Base-by-base conservation (phyloP, 2,113 vertebrate species). In the Panthera leo region DNA sequence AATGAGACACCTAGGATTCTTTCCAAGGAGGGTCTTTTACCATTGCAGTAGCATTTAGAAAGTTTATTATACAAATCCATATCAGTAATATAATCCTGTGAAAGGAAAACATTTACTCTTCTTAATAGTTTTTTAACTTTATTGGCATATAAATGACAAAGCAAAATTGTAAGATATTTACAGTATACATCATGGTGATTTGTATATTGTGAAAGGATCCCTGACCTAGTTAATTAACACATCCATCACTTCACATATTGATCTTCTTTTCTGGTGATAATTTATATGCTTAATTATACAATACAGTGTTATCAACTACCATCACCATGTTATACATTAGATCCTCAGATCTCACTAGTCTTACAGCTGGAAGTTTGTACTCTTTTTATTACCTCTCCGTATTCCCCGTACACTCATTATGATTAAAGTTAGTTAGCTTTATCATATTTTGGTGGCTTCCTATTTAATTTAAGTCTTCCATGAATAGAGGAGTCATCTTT, bases 91-190 rank as follows among this genome's bases (percentile, higher is more conserved):
- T 48, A 51, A 79, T 86, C 65, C 78, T 68, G 0, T 19, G 12
- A 70, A 84, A 73, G 23, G 7, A 86, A 96, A 97, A 75, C 3
- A 89, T 29, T 65, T 65, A 31, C 5, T 87, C 55, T 89, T 82
- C 51, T 90, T 68, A 89, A 31, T 23, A 91, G 48, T 39, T 71
- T 89, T 55, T 67, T n/a, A 68, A 7, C 25, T 71, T 61, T 85
- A 67, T 5, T 96, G 58, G 75, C 25, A 12, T 67, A 76, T 48
- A 82, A 39, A 21, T 83, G 31, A 48, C 31, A 89, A n/a, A 29
- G 48, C 84, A 55, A 96, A 96, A 76, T 76, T 93, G 3, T 93
- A 83, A 82, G 8, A 75, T 63, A 91, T 15, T 79, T 86, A 63
- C 83, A 75, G 61, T 95, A 7, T 48, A 53, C 55, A 78, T 61